Conservation (phyloP, 2,113 vertebrate species). For the Colistium nudipinnis region DNA sequence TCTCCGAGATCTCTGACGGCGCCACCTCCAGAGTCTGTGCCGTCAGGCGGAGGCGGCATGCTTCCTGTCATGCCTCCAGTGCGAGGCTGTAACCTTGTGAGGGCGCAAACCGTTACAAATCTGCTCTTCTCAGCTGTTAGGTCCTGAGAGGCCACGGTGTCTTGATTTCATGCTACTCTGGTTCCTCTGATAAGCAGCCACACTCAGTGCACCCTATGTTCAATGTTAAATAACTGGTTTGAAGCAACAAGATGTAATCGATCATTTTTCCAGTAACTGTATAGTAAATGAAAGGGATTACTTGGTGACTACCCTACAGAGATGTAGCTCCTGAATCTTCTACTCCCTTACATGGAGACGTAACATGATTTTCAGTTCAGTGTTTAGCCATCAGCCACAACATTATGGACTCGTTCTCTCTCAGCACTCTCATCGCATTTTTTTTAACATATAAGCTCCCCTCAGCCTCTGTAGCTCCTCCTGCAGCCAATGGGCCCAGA, state of each 20-base stretch:
- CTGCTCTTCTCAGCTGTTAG: conserved; percentile 47
- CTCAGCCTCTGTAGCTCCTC: too few relatives aligned
- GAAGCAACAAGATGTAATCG: not conserved
- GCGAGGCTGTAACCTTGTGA: conserved; percentile 55
- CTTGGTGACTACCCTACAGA: not conserved
- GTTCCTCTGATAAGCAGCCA: conserved; percentile 34
- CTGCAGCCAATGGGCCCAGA: too few relatives aligned
- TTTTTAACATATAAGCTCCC: too few relatives aligned
- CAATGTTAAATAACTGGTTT: conserved; percentile 3
- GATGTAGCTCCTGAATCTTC: conserved; percentile 1
- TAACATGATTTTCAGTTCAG: not conserved
- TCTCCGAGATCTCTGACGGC: conserved; percentile 29
- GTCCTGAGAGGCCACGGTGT: conserved; percentile 28
- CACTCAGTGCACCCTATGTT: conserved; percentile 6
- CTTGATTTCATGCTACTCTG: conserved; percentile 30
- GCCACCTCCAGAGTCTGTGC: conserved; percentile 25
- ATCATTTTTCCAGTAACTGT: not conserved
- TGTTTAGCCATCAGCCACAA: not conserved
- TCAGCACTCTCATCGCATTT: not conserved
- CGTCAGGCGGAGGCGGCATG: conserved; percentile 27
- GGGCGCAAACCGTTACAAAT: conserved; percentile 42
- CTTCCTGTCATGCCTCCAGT: conserved; percentile 41
- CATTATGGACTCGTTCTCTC: too few relatives aligned
- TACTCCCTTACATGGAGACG: not conserved
- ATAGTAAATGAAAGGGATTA: not conserved